phyloP scores from a whole-genome alignment of 2,113 vertebrate genomes.

The Nyctereutes procyonoides region DNA sequence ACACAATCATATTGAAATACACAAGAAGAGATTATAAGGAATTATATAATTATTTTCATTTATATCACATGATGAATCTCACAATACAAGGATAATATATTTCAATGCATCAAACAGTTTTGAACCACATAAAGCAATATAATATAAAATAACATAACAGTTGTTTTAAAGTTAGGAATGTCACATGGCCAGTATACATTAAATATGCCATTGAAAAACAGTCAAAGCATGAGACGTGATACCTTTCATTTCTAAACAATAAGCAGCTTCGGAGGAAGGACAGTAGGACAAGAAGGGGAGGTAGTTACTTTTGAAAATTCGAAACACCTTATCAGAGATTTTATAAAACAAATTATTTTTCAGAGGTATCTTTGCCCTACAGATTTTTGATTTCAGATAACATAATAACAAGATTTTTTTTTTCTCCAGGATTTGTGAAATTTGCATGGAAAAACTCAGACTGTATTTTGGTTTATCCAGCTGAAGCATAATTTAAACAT shows the following conservation, averaged over 20 bases:
- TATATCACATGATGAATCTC: constrained; percentile 61
- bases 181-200: constrained; percentile 46
- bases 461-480: constrained; percentile 44
- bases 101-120: constrained; percentile 58
- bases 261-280: constrained; percentile 74
- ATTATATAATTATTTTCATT: constrained; percentile 74
- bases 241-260: constrained; percentile 63
- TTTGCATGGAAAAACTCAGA: constrained; percentile 58
- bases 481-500: not conserved
- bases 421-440: not conserved
- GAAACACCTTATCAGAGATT: constrained; percentile 51
- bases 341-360: constrained; percentile 61
- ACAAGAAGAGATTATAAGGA: constrained; percentile 59
- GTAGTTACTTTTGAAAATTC: constrained; percentile 66
- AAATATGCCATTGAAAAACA: constrained; percentile 46
- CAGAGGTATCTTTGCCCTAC: constrained; percentile 50
- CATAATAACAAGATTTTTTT: not conserved
- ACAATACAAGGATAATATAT: constrained; percentile 51
- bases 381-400: constrained; percentile 56
- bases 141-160: constrained; percentile 61
- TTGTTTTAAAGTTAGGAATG: constrained; percentile 66
- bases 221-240: not conserved
- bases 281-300: constrained; percentile 62
- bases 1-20: constrained; percentile 64
- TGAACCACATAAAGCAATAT: constrained; percentile 40